Base-by-base conservation (phyloP, 2,888 invertebrate species). In the Hyposoter didymator region DNA sequence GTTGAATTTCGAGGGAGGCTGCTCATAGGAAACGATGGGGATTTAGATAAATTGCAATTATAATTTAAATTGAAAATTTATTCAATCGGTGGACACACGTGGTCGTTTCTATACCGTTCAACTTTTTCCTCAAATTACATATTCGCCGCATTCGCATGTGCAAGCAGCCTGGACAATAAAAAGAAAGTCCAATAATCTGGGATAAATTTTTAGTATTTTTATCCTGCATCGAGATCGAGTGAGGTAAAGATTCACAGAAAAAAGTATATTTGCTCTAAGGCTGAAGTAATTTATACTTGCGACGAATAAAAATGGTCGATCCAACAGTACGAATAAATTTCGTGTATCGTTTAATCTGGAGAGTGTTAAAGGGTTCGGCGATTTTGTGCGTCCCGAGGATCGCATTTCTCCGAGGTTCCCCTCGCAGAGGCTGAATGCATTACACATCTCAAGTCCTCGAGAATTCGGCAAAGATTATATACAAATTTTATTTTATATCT, bases 401-500 rank as follows among this genome's bases (percentile, higher is more conserved):
- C 72, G 73, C 80, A 84, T 84, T 78, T 82, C 82, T 82, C 69
- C 72, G 62, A 47, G 22, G 52, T 64, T 14, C 14, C 39, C 66
- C 43, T 22, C 47, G 45, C 49, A 43, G 64, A 47, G 78, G 49
- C 67, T 52, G 55, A 72, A 81, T 78, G 73, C 73, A 82, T 85
- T 82, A 75, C 67, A 52, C 52, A 52, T 73, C 67, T 84, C 49
- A 62, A 67, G 69, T 62, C 74, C 49, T 55, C 78, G 55, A 59
- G 59, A 45, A 43, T 47, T 70, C 78, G 43, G 45, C 74, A 43
- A 73, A 73, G 82, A 85, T 85, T 85, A 69, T 59, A 59, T 70
- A 85, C 62, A 72, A 59, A 74, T 62, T 74, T 62, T 62, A 73
- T 55, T 62, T 74, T 43, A 62, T 22, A 55, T 62, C 43, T 74